Conservation (phyloP, 1,140 invertebrate genomes). For the Zophobas morio region DNA sequence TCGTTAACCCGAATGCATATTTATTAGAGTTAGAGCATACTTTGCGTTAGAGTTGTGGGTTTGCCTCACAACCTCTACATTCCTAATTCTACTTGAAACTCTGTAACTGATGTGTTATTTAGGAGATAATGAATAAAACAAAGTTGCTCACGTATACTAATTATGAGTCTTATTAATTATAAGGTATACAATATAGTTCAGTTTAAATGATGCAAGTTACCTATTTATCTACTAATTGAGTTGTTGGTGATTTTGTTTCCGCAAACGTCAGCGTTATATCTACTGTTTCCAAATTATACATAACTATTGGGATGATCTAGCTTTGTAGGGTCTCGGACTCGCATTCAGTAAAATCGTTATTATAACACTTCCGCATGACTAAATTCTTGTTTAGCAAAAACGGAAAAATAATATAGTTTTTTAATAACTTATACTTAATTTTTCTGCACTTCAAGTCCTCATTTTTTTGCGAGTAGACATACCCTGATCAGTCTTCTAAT, state of each 20-base stretch:
- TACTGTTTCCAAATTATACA: no score
- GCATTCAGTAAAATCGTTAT: no score
- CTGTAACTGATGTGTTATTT: conserved; percentile 11
- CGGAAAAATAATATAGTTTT: no score
- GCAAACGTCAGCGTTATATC: no score
- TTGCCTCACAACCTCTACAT: background rate
- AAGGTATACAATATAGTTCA: conserved; percentile 1
- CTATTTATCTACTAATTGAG: conserved; percentile 12
- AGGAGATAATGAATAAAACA: conserved; percentile 38
- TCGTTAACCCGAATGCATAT: conserved; percentile 9
- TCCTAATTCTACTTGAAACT: conserved; percentile 22
- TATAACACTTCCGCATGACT: no score
- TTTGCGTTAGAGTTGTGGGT: background rate
- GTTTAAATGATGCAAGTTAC: background rate
- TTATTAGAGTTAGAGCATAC: conserved; percentile 15
- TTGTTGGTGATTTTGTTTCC: background rate
- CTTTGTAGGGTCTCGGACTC: no score
- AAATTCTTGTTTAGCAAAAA: no score
- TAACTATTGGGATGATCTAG: no score
- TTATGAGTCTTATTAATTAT: conserved; percentile 12
- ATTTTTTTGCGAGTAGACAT: no score
- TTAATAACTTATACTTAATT: no score
- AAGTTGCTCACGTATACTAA: conserved; percentile 27
- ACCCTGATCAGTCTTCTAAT: no score
- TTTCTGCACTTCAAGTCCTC: no score